These are phyloP conservation scores for Macaca mulatta DNA, from an alignment of 2,113 vertebrate genomes.

Conservation along the genomic window DNA sequence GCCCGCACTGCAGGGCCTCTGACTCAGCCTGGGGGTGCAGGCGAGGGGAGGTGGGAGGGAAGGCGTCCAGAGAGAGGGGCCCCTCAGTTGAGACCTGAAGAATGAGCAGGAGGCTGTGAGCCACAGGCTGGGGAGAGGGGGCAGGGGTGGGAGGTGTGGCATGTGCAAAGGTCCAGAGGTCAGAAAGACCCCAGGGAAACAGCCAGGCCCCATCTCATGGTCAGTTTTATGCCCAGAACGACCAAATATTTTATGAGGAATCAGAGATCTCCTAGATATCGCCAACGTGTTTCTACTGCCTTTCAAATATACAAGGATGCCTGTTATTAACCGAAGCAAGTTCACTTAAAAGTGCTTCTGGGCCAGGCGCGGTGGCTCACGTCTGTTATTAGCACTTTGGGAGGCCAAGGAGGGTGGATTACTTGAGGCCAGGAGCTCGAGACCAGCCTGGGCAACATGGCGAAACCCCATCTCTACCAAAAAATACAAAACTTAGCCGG, in stretches of 20 bases:
- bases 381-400: too few species aligned
- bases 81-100: neutral
- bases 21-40: neutral
- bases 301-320: neutral
- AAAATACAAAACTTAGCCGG: too few species aligned
- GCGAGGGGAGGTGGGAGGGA: neutral
- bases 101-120: neutral
- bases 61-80: fast-evolving
- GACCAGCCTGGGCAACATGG: too few species aligned
- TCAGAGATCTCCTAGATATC: neutral
- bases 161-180: neutral
- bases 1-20: neutral
- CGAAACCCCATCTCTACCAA: too few species aligned
- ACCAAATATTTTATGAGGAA: neutral
- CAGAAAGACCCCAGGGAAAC: neutral
- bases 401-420: too few species aligned
- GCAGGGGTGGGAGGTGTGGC: neutral
- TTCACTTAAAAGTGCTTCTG: neutral
- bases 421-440: too few species aligned
- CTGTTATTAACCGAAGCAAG: neutral
- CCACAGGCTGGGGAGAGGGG: neutral
- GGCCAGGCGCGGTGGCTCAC: fast-evolving
- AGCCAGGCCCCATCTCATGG: fast-evolving
- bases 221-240: neutral
- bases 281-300: fast-evolving